Conservation (phyloP, 2,113 vertebrate species). For the Ctenomys sociabilis region DNA sequence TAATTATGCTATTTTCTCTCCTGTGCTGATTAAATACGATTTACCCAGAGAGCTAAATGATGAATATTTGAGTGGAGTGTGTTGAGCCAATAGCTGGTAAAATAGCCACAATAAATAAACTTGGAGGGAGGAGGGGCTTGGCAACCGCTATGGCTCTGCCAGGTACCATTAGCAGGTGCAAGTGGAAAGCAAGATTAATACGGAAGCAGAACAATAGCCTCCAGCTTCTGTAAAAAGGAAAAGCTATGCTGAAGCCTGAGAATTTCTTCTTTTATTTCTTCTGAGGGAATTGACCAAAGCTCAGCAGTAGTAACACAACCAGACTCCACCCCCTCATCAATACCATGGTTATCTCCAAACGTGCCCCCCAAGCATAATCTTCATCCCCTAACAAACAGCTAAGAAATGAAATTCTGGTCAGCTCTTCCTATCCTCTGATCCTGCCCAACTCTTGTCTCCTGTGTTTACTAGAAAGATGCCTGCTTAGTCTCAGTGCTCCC, state of each 20-base stretch:
- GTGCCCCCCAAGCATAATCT: background rate
- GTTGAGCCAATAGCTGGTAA: slow-evolving; percentile 84
- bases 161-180: slow-evolving; percentile 79
- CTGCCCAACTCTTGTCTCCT: slow-evolving; percentile 20
- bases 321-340: background rate
- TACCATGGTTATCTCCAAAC: slow-evolving; percentile 41
- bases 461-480: slow-evolving; percentile 61
- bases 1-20: slow-evolving; percentile 89
- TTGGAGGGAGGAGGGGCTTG: slow-evolving; percentile 70
- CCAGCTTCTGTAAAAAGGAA: slow-evolving; percentile 51
- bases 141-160: slow-evolving; percentile 58
- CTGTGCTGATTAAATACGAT: slow-evolving; percentile 88
- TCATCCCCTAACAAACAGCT: slow-evolving; percentile 26
- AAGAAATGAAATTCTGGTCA: slow-evolving; percentile 5
- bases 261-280: background rate
- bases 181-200: slow-evolving; percentile 54
- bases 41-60: slow-evolving; percentile 87
- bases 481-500: background rate
- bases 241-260: background rate
- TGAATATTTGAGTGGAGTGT: slow-evolving; percentile 85
- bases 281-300: background rate
- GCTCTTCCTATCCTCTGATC: slow-evolving; percentile 34
- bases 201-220: slow-evolving; percentile 25
- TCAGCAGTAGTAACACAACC: background rate
- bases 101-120: slow-evolving; percentile 87